Percentiles rank a stretch among this genome's conserved stretches.
Evolutionary conservation across 2,888 invertebrate genomes (phyloP).

Genomic region (Hirtodrosophila trivittata): DNA sequence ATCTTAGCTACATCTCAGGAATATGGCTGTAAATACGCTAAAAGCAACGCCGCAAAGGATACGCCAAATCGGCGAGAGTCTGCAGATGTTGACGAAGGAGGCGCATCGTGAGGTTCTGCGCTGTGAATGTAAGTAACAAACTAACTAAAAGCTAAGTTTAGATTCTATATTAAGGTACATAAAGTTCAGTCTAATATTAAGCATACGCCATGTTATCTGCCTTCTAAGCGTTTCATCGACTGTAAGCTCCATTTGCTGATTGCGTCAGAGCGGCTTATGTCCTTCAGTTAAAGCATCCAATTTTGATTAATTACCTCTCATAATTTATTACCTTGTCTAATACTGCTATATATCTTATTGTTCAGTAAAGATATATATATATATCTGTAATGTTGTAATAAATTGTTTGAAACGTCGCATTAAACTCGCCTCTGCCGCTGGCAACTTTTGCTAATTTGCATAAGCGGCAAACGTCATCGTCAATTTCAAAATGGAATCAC

Average conservation of each 20-base stretch:
- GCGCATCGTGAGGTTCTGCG: constrained; percentile 65
- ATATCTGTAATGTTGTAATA: constrained; percentile 53
- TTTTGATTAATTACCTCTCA: constrained; percentile 53
- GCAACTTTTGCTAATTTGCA: constrained; percentile 57
- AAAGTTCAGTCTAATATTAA: constrained; percentile 11
- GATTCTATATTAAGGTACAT: no score
- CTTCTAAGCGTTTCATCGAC: constrained; percentile 1
- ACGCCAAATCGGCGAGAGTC: constrained; percentile 67
- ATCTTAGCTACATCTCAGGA: no score
- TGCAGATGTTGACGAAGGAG: constrained; percentile 76
- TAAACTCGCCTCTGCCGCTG: constrained; percentile 14
- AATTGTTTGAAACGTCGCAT: constrained; percentile 44
- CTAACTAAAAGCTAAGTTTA: not conserved
- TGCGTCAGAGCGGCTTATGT: constrained; percentile 34
- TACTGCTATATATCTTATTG: constrained; percentile 2
- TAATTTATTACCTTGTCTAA: constrained; percentile 7
- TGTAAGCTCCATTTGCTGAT: constrained; percentile 9
- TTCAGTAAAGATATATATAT: no score
- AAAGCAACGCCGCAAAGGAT: constrained; percentile 61
- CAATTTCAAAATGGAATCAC: constrained; percentile 39
- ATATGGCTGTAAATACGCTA: constrained; percentile 44
- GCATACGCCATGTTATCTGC: constrained; percentile 24
- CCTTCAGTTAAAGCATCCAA: constrained; percentile 27
- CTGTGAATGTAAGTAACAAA: constrained; percentile 75
- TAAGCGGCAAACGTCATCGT: constrained; percentile 67